Evolutionary conservation across 1,140 invertebrate genomes (phyloP).

Genomic region (Elysia chlorotica): DNA sequence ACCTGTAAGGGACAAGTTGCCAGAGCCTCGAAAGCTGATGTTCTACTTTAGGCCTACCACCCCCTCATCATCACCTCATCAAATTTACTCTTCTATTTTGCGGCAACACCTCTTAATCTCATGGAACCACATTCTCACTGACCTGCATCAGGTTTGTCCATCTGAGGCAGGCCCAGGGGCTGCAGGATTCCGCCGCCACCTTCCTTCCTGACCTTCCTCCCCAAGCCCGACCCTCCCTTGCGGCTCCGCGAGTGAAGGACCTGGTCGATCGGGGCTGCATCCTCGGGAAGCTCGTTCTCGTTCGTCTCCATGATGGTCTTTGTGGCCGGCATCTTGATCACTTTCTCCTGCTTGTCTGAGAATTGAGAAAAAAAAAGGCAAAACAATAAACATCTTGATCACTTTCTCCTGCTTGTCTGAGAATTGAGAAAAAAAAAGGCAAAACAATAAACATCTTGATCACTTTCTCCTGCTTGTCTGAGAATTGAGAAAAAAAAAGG

Average conservation of each 20-base stretch:
- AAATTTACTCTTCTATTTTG: too few relatives aligned
- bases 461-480: constrained; percentile 28
- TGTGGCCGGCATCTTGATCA: constrained; percentile 16
- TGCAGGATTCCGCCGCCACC: too few relatives aligned
- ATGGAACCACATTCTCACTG: too few relatives aligned
- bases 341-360: constrained; percentile 28
- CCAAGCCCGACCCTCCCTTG: constrained; percentile 6
- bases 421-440: too few relatives aligned
- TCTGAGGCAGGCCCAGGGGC: constrained; percentile 27
- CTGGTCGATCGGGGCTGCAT: neutral
- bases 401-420: constrained; percentile 29
- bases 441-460: too few relatives aligned
- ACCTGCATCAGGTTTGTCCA: constrained; percentile 25
- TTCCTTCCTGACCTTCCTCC: constrained; percentile 21
- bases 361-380: too few relatives aligned
- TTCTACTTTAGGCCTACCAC: too few relatives aligned
- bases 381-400: constrained; percentile 18
- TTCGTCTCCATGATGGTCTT: constrained; percentile 20
- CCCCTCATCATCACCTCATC: too few relatives aligned
- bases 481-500: too few relatives aligned
- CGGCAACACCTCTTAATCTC: too few relatives aligned
- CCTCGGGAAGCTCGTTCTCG: constrained; percentile 2
- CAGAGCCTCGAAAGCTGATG: too few relatives aligned
- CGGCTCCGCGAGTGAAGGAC: constrained; percentile 12
- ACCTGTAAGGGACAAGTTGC: too few relatives aligned